Percentiles rank a stretch among this genome's conserved stretches.
These are phyloP conservation scores for Archips crataeganus DNA, from an alignment of 2,888 invertebrate species.

Conservation along the genomic window DNA sequence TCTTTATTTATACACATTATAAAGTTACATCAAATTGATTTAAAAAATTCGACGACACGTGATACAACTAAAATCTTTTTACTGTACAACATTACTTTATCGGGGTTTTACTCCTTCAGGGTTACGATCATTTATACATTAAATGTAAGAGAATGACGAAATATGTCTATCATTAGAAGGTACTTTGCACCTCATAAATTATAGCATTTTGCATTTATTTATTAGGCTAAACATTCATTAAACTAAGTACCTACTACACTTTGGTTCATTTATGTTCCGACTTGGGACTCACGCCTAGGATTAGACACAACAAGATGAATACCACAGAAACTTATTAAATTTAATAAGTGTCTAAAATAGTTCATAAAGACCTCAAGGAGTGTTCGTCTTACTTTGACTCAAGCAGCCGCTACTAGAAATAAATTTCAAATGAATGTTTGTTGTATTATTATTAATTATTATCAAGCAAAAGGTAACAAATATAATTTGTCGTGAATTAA, in stretches of 20 bases:
- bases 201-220: constrained; percentile 53
- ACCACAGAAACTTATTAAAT: constrained; percentile 18
- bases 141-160: constrained; percentile 66
- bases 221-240: constrained; percentile 55
- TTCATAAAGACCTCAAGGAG: constrained; percentile 14
- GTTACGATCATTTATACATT: constrained; percentile 65
- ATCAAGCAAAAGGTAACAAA: background rate
- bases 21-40: constrained; percentile 66
- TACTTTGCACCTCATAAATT: constrained; percentile 65
- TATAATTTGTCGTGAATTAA: constrained; percentile 9
- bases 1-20: constrained; percentile 62
- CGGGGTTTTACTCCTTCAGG: constrained; percentile 82
- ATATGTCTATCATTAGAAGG: constrained; percentile 60
- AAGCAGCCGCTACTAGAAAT: constrained; percentile 13
- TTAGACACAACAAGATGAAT: constrained; percentile 20
- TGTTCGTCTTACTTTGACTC: constrained; percentile 4
- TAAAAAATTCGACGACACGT: constrained; percentile 64
- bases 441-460: background rate
- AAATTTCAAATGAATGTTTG: background rate
- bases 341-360: background rate
- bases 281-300: constrained; percentile 42
- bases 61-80: constrained; percentile 60
- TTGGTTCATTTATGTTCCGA: constrained; percentile 56
- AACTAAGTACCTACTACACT: constrained; percentile 48
- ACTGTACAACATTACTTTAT: constrained; percentile 74